These are phyloP conservation scores for Eupristina koningsbergeri DNA, from an alignment of 1,140 invertebrate species.

Conservation along the genomic window DNA sequence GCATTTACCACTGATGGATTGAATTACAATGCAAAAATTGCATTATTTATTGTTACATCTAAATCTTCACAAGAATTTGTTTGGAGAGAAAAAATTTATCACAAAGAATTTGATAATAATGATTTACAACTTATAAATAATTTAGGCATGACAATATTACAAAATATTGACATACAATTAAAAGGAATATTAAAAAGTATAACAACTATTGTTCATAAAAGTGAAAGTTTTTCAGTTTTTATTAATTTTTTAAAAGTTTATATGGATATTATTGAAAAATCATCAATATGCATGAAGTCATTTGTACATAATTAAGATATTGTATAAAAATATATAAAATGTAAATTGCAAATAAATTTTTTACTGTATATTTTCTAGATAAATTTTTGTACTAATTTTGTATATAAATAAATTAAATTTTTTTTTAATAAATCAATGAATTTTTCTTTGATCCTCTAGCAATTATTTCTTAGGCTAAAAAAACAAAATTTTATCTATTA, in stretches of 20 bases:
- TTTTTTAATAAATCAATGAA: slow-evolving; percentile 1
- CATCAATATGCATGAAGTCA: slow-evolving; percentile 26
- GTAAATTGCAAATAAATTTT: background rate
- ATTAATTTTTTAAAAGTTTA: slow-evolving; percentile 62
- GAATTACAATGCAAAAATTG: slow-evolving; percentile 73
- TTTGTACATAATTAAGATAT: slow-evolving; percentile 32
- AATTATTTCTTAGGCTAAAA: background rate
- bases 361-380: no score
- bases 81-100: slow-evolving; percentile 66
- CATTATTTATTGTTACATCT: slow-evolving; percentile 65
- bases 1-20: slow-evolving; percentile 74
- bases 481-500: background rate
- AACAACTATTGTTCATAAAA: slow-evolving; percentile 53
- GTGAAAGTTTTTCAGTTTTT: slow-evolving; percentile 61
- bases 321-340: background rate
- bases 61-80: slow-evolving; percentile 51
- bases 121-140: slow-evolving; percentile 55
- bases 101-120: slow-evolving; percentile 56
- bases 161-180: slow-evolving; percentile 58
- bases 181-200: slow-evolving; percentile 55
- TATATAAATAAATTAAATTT: slow-evolving; percentile 9
- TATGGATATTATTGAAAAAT: slow-evolving; percentile 53
- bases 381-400: background rate
- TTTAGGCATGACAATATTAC: slow-evolving; percentile 58
- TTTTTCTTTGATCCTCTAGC: slow-evolving; percentile 5